Evolutionary conservation across 2,888 invertebrate genomes (phyloP).

Genomic region (Sarcophaga subvicina): DNA sequence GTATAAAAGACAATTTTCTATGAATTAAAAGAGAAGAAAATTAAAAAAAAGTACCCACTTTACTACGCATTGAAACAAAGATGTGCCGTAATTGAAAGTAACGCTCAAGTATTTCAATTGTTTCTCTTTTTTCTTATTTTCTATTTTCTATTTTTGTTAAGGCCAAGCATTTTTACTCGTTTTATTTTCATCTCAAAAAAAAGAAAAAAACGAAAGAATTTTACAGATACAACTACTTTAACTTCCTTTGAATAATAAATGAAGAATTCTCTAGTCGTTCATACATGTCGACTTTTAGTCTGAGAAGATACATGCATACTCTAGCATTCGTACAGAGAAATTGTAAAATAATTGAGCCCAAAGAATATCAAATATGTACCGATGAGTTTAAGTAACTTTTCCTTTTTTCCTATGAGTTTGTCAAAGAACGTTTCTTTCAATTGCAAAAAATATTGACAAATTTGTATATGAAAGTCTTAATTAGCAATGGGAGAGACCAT

Average conservation of each 20-base stretch:
- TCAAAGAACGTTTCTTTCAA: no score
- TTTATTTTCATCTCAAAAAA: constrained; percentile 15
- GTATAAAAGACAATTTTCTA: constrained; percentile 51
- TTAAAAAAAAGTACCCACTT: constrained; percentile 34
- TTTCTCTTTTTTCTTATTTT: background rate
- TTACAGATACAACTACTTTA: background rate
- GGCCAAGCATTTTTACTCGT: constrained; percentile 44
- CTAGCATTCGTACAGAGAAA: no score
- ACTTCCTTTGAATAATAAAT: constrained; percentile 23
- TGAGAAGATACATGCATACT: background rate
- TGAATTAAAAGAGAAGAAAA: constrained; percentile 25
- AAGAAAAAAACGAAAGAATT: background rate
- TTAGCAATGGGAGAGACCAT: no score
- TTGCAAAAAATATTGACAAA: no score
- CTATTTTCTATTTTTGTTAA: constrained; percentile 41
- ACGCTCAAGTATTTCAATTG: constrained; percentile 71
- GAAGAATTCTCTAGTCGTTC: background rate
- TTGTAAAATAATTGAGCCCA: background rate
- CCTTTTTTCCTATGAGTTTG: no score
- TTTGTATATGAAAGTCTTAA: no score
- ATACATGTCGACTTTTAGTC: constrained; percentile 6
- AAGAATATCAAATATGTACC: constrained; percentile 10
- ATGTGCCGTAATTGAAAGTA: constrained; percentile 77
- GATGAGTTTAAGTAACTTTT: no score
- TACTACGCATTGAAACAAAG: constrained; percentile 68